Evolutionary conservation across 2,797 vertebrate genomes (phyloP).

Genomic region (Pempheris klunzingeri): DNA sequence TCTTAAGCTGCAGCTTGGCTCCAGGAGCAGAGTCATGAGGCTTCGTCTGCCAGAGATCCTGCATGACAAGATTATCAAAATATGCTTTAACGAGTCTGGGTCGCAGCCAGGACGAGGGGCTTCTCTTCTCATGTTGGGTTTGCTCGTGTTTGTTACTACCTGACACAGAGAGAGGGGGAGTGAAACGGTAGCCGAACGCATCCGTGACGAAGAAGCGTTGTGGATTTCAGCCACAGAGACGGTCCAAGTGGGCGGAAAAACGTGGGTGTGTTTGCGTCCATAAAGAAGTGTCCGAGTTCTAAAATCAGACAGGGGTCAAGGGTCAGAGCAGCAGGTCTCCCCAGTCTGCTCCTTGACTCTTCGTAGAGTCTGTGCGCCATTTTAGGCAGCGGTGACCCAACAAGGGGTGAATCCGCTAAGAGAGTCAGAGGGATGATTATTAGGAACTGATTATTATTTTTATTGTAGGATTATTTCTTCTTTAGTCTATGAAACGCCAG

Average conservation of each 20-base stretch:
- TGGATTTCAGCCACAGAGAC: background rate
- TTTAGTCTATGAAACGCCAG: background rate
- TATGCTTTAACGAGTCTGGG: slow-evolving; percentile 57
- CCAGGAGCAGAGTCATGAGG: slow-evolving; percentile 40
- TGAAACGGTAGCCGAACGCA: background rate
- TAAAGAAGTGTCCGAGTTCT: slow-evolving; percentile 22
- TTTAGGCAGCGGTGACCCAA: background rate
- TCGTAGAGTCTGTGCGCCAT: slow-evolving; percentile 6
- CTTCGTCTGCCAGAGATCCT: slow-evolving; percentile 24
- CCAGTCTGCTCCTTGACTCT: background rate
- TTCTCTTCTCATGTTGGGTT: background rate
- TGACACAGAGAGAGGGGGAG: background rate
- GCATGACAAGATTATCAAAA: slow-evolving; percentile 54
- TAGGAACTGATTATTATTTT: background rate
- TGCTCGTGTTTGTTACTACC: slow-evolving; percentile 20
- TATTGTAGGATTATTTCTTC: background rate
- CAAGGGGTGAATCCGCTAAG: background rate
- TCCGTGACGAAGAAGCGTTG: background rate
- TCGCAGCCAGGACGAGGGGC: slow-evolving; percentile 1
- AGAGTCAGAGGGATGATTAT: too few relatives aligned
- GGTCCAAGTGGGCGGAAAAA: background rate
- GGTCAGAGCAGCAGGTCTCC: slow-evolving; percentile 33
- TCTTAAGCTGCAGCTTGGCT: slow-evolving; percentile 18
- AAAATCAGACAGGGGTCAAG: slow-evolving; percentile 44
- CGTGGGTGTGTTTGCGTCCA: background rate